A percentile compares a stretch with the other conserved stretches of the same genome.
Evolutionary conservation across 1,140 invertebrate species (phyloP).

Genomic region (Idris sp.): DNA sequence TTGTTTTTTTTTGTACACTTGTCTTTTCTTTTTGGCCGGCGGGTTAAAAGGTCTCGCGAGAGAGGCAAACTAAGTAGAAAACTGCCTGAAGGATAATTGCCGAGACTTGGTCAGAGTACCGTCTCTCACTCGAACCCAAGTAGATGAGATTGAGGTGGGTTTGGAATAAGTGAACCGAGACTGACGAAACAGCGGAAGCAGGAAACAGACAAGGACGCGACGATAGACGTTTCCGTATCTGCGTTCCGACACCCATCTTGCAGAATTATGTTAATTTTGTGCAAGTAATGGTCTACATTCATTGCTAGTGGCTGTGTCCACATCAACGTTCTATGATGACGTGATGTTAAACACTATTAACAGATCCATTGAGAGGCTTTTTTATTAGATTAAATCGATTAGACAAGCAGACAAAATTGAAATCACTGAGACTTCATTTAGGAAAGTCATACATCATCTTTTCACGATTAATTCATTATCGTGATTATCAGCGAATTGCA

Average conservation of each 20-base stretch:
- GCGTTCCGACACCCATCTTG: constrained; percentile 29
- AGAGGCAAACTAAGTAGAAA: constrained; percentile 71
- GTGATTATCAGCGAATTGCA: constrained; percentile 37
- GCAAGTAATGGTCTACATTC: constrained; percentile 32
- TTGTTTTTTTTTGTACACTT: no score
- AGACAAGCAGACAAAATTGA: constrained; percentile 1
- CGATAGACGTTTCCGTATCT: constrained; percentile 24
- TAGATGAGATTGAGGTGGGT: constrained; percentile 48
- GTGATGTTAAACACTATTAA: constrained; percentile 14
- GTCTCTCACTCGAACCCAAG: constrained; percentile 42
- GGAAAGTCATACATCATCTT: constrained; percentile 9
- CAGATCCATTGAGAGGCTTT: constrained; percentile 25
- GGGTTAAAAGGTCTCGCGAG: constrained; percentile 42
- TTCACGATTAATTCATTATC: constrained; percentile 15
- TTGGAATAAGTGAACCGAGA: constrained; percentile 28
- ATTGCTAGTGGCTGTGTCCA: constrained; percentile 18
- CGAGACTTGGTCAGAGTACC: constrained; percentile 51
- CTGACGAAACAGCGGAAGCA: constrained; percentile 27
- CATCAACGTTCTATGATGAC: constrained; percentile 43
- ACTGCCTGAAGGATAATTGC: constrained; percentile 72
- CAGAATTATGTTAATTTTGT: constrained; percentile 52
- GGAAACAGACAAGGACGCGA: constrained; percentile 17
- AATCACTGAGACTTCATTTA: constrained; percentile 14
- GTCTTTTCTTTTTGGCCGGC: constrained; percentile 25
- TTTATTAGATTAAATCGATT: constrained; percentile 32